These are phyloP conservation scores for Cephus sareptanus DNA, from an alignment of 2,888 invertebrate species.

Conservation along the genomic window DNA sequence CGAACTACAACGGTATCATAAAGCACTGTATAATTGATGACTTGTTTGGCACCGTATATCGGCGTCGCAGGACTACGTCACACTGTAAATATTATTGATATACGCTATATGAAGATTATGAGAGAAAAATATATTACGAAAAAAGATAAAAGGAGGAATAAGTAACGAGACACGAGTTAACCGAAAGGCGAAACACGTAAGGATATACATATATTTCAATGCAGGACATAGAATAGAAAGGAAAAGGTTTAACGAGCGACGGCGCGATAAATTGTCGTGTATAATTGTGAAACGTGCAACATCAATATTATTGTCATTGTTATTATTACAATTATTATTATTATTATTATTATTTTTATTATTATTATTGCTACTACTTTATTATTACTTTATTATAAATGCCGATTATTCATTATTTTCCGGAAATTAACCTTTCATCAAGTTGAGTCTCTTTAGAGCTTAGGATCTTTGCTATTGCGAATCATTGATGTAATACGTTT, in stretches of 20 bases:
- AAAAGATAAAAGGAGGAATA: neutral
- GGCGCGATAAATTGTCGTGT: slow-evolving; percentile 16
- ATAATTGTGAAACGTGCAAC: slow-evolving; percentile 3
- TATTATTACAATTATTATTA: slow-evolving; percentile 14
- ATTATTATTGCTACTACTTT: too few species aligned
- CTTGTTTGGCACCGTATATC: neutral
- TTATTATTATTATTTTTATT: slow-evolving; percentile 7
- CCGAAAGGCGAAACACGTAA: slow-evolving; percentile 11
- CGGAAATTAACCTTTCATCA: neutral
- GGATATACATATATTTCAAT: slow-evolving; percentile 23
- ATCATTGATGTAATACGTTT: neutral
- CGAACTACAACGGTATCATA: neutral
- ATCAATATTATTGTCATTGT: slow-evolving; percentile 11
- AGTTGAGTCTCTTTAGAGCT: neutral
- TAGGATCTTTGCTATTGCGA: neutral
- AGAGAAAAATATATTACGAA: slow-evolving; percentile 26
- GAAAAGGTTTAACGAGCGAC: neutral
- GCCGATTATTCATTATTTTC: neutral
- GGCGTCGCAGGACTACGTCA: neutral
- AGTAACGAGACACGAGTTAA: neutral
- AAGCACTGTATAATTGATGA: neutral
- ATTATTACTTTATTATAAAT: neutral
- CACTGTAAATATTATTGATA: slow-evolving; percentile 52
- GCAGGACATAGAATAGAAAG: slow-evolving; percentile 34
- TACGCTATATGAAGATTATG: slow-evolving; percentile 29